Base-by-base conservation (phyloP, 2,888 invertebrate genomes). In the Xanthorhoe spadicearia region DNA sequence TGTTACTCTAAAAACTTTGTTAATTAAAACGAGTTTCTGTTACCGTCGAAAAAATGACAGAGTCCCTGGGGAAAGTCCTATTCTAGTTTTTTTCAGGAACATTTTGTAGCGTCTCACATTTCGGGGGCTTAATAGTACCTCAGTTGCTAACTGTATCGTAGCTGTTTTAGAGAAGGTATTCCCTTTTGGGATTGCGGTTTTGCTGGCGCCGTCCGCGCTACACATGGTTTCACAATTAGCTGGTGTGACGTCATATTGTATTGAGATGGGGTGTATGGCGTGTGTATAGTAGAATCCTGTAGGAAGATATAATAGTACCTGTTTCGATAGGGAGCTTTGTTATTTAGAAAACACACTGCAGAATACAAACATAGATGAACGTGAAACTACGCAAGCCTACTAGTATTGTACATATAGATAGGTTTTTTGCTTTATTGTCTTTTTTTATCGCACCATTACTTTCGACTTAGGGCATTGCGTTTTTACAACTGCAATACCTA, bases 1-100 rank as follows among this genome's bases (percentile, higher is more conserved):
- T 77, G 77, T 81, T 80, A 78, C 79, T 82, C 77, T 73, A 73
- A 85, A 86, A 86, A 86, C 80, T 86, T 84, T 78, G 78, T 84
- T 86, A 86, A 86, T 86, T 86, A 87, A 85, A 83, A 82, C 77
- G 79, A 79, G 80, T 85, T 86, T 83, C 77, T 75, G 80, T 81
- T 80, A 79, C 77, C 73, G 54, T 69, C 71, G 60, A 71, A 77
- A 82, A 81, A 82, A 83, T 82, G 81, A 77, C 74, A 17, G 55
- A 48, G 32, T 53, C 68, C 54, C 66, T 54, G 54, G 64, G 55
- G 68, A 64, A 50, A 32, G 18, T 17, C 49, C 32, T 43, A 54
- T 23, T 32, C 49, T 53, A 13, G 15, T 49, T 58, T 64, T 64
- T 70, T 64, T 54, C 43, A 64, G 48, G 57, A 51, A 66, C 65